These are phyloP conservation scores for Archocentrus centrarchus DNA, from an alignment of 2,113 vertebrate genomes.

Conservation along the genomic window DNA sequence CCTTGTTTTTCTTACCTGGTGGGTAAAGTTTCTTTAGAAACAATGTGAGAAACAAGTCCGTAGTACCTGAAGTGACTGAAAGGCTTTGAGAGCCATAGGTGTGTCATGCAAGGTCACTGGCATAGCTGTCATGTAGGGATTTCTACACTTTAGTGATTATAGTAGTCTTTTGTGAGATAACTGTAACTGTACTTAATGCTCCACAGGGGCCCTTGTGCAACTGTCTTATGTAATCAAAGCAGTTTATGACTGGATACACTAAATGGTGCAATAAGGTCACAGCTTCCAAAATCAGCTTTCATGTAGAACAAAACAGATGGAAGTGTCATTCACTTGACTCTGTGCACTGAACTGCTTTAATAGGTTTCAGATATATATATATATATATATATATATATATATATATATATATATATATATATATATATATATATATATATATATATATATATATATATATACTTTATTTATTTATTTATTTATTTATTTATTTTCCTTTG, in stretches of 20 bases:
- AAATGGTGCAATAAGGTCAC: constrained; percentile 25
- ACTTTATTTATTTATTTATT: background rate
- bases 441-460: no score
- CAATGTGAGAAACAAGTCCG: constrained; percentile 10
- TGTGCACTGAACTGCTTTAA: background rate
- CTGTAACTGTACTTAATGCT: constrained; percentile 10
- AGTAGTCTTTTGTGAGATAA: background rate
- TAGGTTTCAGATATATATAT: constrained; percentile 1
- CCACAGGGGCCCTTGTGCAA: background rate
- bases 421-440: no score
- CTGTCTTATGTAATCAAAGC: background rate
- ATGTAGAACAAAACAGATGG: constrained; percentile 23
- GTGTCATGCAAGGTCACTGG: background rate
- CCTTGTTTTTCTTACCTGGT: constrained; percentile 23
- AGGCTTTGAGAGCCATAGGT: background rate
- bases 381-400: no score
- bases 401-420: no score
- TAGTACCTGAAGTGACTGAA: background rate
- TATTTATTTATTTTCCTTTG: background rate
- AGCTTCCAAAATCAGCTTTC: constrained; percentile 17
- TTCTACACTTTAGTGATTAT: background rate
- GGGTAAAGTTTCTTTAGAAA: constrained; percentile 2
- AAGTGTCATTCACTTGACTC: background rate
- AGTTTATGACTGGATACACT: constrained; percentile 14
- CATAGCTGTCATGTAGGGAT: background rate